A percentile compares a stretch with the other conserved stretches of the same genome.
phyloP scores from a whole-genome alignment of 1,140 invertebrate species.

The Argopecten irradians region DNA sequence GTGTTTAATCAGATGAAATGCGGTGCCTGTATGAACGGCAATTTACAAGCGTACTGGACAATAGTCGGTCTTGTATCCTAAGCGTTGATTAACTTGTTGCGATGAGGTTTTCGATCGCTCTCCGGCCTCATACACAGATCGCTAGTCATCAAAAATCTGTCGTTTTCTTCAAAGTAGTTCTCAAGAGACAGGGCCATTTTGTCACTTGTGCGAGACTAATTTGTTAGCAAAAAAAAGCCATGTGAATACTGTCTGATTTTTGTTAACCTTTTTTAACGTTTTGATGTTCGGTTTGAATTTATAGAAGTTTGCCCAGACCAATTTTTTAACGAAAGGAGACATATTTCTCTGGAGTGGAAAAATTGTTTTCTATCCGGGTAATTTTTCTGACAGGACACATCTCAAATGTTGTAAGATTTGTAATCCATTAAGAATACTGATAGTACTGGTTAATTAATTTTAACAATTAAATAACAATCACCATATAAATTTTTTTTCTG shows the following conservation, averaged over 20 bases:
- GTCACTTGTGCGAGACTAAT: not conserved
- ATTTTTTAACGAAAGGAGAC: not conserved
- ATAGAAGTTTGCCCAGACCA: not conserved
- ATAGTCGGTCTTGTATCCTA: not conserved
- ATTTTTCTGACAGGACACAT: too few relatives aligned
- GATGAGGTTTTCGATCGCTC: not conserved
- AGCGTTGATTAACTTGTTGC: conserved; percentile 10
- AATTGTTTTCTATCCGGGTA: not conserved
- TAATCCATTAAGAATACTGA: not conserved
- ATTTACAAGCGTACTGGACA: not conserved
- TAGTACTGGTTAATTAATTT: not conserved
- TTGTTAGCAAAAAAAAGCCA: not conserved
- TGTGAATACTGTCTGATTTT: conserved; percentile 4
- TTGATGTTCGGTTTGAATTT: not conserved
- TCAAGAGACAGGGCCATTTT: conserved; percentile 15
- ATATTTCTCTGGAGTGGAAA: not conserved
- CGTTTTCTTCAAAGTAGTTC: not conserved
- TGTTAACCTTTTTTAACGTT: not conserved
- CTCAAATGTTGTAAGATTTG: not conserved
- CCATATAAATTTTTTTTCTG: too few relatives aligned
- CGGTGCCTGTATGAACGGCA: not conserved
- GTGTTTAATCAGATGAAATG: not conserved
- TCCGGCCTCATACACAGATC: not conserved
- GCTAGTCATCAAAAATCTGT: not conserved
- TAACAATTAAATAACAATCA: not conserved